Percentiles rank a stretch among this genome's conserved stretches.
Evolutionary conservation across 2,888 invertebrate genomes (phyloP).

Genomic region (Dasysyrphus tricinctus): DNA sequence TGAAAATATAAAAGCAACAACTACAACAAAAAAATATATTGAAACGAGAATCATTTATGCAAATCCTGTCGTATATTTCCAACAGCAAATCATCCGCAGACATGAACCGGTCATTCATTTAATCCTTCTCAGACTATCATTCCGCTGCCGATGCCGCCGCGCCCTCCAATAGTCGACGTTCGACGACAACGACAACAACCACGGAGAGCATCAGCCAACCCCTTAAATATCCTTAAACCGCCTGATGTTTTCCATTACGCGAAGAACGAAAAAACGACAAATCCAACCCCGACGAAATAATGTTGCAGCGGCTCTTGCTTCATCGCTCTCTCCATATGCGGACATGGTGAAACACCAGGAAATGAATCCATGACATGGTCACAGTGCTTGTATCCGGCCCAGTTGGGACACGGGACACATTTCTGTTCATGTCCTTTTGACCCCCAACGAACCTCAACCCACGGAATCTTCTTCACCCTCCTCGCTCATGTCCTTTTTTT

Average conservation of each 20-base stretch:
- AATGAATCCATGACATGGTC: slow-evolving; percentile 70
- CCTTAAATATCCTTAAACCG: slow-evolving; percentile 1
- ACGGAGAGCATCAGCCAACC: slow-evolving; percentile 21
- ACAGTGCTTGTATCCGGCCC: slow-evolving; percentile 55
- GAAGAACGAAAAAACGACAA: slow-evolving; percentile 15
- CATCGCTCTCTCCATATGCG: neutral
- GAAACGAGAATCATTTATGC: slow-evolving; percentile 69
- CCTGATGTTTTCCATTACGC: slow-evolving; percentile 60
- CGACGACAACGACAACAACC: slow-evolving; percentile 32
- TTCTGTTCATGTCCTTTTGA: slow-evolving; percentile 46
- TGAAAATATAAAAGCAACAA: neutral
- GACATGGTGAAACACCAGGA: slow-evolving; percentile 56
- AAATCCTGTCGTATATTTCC: slow-evolving; percentile 71
- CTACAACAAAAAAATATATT: slow-evolving; percentile 13
- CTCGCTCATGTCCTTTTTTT: slow-evolving; percentile 37
- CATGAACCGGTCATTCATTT: slow-evolving; percentile 69
- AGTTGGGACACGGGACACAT: slow-evolving; percentile 42
- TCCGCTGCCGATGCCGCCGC: slow-evolving; percentile 3
- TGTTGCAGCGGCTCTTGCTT: slow-evolving; percentile 27
- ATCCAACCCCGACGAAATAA: slow-evolving; percentile 24
- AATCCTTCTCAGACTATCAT: slow-evolving; percentile 61
- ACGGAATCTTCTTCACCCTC: neutral
- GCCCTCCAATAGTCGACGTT: slow-evolving; percentile 26
- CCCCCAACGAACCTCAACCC: slow-evolving; percentile 15
- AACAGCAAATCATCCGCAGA: slow-evolving; percentile 73